phyloP scores from a whole-genome alignment of 2,888 invertebrate genomes.

The Ophioninae sp. region DNA sequence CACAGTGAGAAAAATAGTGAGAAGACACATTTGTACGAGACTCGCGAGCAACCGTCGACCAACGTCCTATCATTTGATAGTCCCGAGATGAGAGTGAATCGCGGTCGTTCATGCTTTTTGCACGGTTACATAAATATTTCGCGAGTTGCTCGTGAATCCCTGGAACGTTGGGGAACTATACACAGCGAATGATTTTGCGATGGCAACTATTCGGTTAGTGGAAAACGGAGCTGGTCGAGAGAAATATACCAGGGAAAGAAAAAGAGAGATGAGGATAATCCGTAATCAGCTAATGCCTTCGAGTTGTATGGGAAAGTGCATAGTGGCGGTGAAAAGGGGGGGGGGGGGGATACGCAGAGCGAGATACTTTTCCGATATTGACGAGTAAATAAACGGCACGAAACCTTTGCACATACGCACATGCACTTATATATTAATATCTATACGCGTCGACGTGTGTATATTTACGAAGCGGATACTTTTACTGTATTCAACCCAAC shows the following conservation, averaged over 20 bases:
- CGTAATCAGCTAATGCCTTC: constrained; percentile 66
- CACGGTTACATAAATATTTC: constrained; percentile 17
- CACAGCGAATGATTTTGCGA: constrained; percentile 19
- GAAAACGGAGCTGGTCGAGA: not conserved
- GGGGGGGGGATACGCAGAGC: constrained; percentile 4
- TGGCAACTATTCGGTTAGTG: constrained; percentile 2
- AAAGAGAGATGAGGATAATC: constrained; percentile 18
- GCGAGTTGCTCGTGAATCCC: constrained; percentile 9
- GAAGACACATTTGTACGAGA: not conserved
- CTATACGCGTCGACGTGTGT: not conserved
- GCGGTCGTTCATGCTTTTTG: constrained; percentile 15
- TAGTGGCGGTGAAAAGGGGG: not conserved
- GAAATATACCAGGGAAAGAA: not conserved
- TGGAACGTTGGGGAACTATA: not conserved
- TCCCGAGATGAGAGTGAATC: not conserved
- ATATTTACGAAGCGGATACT: constrained; percentile 23
- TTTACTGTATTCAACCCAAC: constrained; percentile 22
- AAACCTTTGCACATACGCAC: not conserved
- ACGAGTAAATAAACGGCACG: constrained; percentile 19
- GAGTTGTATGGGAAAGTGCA: constrained; percentile 21
- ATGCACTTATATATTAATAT: not conserved
- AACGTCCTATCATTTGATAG: constrained; percentile 15
- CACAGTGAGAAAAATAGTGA: not conserved
- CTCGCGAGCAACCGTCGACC: not conserved
- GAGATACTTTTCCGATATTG: constrained; percentile 17